phyloP scores from a whole-genome alignment of 2,113 vertebrate genomes.

The Mirza zaza region DNA sequence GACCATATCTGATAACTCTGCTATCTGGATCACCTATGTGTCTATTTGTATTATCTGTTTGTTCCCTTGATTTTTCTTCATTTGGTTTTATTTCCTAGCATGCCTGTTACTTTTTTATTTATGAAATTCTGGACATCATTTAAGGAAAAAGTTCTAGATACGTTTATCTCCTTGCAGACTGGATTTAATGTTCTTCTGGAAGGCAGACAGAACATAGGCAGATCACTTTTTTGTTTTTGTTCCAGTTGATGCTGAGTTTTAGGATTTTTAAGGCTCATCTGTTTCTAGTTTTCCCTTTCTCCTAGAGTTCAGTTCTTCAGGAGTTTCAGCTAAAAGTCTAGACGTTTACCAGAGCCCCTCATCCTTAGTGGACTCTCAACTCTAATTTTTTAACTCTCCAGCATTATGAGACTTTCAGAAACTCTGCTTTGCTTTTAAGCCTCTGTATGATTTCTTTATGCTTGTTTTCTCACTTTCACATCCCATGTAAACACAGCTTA shows the following conservation, averaged over 20 bases:
- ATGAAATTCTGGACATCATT: neutral
- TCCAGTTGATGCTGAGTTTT: neutral
- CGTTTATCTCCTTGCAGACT: neutral
- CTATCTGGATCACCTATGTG: neutral
- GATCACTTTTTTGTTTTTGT: neutral
- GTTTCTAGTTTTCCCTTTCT: constrained; percentile 22
- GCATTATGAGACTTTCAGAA: constrained; percentile 35
- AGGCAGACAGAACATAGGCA: neutral
- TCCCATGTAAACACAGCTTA: neutral
- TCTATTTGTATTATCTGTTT: constrained; percentile 47
- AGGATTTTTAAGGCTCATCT: neutral
- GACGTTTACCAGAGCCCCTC: neutral
- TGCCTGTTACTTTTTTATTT: constrained; percentile 9
- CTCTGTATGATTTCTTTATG: constrained; percentile 43
- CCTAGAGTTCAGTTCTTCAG: neutral
- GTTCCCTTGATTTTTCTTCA: constrained; percentile 41
- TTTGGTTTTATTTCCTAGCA: constrained; percentile 26
- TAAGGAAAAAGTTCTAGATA: neutral
- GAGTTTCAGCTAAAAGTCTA: constrained; percentile 28
- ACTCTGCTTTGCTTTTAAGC: constrained; percentile 11
- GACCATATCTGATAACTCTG: neutral
- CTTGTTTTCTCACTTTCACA: constrained; percentile 65
- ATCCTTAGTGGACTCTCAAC: constrained; percentile 43
- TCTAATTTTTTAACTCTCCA: neutral
- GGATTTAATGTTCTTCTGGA: constrained; percentile 6